Evolutionary conservation across 1,140 invertebrate genomes (phyloP).

Genomic region (Aporrectodea caliginosa): DNA sequence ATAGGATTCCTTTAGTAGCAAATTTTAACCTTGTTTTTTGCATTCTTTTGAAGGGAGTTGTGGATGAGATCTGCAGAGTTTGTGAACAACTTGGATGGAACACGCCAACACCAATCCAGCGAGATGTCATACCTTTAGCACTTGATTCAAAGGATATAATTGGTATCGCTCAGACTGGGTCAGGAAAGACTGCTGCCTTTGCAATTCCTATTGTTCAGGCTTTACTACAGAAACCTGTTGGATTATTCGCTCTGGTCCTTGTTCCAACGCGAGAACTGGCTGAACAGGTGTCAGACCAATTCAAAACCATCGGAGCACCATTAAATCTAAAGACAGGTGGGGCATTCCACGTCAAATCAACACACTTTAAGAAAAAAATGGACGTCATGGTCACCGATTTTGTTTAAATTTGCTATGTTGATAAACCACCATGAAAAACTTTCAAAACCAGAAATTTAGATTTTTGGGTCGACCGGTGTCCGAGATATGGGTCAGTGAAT

Average conservation of each 20-base stretch:
- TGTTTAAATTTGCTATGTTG: no score
- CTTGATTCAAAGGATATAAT: slow-evolving; percentile 86
- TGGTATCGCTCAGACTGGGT: slow-evolving; percentile 94
- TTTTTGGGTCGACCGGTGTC: no score
- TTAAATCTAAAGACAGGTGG: slow-evolving; percentile 1
- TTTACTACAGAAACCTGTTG: slow-evolving; percentile 65
- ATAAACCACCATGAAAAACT: no score
- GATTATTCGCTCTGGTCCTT: slow-evolving; percentile 3
- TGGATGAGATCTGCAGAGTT: slow-evolving; percentile 83
- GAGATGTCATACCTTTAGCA: slow-evolving; percentile 84
- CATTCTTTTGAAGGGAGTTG: slow-evolving; percentile 67
- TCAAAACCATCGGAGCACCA: slow-evolving; percentile 10
- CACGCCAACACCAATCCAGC: slow-evolving; percentile 88
- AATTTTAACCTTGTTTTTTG: no score
- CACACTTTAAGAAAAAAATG: no score
- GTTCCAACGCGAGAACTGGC: slow-evolving; percentile 23
- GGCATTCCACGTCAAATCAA: no score
- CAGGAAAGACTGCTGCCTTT: slow-evolving; percentile 98
- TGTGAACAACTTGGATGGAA: slow-evolving; percentile 92
- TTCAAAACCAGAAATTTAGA: no score
- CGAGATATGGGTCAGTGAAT: no score
- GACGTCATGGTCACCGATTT: no score
- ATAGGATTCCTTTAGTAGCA: no score
- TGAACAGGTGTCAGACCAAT: slow-evolving; percentile 16
- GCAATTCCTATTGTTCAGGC: slow-evolving; percentile 90